Percentiles rank a stretch among this genome's conserved stretches.
These are phyloP conservation scores for Acrocephalus scirpaceus DNA, from an alignment of 2,797 vertebrate genomes.

Conservation along the genomic window DNA sequence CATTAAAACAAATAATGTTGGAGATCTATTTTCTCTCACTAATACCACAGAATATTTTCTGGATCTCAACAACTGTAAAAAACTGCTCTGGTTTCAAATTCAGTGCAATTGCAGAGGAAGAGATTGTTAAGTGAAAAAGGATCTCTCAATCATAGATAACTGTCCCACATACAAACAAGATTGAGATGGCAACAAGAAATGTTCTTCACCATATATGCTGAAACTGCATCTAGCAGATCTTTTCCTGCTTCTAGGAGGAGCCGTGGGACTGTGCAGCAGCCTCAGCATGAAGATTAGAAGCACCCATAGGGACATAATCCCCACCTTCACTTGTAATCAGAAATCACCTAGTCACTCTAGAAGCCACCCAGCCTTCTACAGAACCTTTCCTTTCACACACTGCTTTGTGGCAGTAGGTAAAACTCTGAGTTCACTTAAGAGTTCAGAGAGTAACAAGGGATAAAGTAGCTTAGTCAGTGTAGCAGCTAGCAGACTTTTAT, in stretches of 20 bases:
- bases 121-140: neutral
- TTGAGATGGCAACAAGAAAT: neutral
- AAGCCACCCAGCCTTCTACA: neutral
- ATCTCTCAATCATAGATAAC: neutral
- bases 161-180: neutral
- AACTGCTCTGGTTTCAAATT: neutral
- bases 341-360: neutral
- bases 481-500: neutral
- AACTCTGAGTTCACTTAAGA: neutral
- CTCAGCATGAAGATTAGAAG: neutral
- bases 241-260: neutral
- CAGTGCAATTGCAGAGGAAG: neutral
- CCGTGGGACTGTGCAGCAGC: neutral
- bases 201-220: neutral
- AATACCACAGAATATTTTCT: neutral
- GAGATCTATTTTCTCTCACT: neutral
- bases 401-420: neutral
- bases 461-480: neutral
- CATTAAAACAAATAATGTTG: neutral
- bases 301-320: neutral
- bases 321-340: neutral
- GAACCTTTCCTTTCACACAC: neutral
- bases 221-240: neutral
- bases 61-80: neutral
- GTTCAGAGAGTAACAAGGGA: neutral